Percentiles rank a stretch among this genome's conserved stretches.
Evolutionary conservation across 2,888 invertebrate genomes (phyloP).

Genomic region (Ditula angustiorana): DNA sequence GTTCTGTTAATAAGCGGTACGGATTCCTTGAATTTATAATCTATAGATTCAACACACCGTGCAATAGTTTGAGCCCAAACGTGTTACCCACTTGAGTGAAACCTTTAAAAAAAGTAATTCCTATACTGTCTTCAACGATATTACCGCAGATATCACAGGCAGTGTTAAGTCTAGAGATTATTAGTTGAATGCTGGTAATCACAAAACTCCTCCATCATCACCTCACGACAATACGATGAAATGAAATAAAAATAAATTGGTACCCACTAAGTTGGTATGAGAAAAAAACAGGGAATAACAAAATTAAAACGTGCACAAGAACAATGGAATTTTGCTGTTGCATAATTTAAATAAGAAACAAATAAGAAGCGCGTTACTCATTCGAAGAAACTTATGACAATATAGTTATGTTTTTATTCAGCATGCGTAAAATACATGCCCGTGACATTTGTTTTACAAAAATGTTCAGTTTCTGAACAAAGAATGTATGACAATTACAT

Average conservation of each 20-base stretch:
- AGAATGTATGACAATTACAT: conserved; percentile 31
- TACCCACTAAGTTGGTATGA: conserved; percentile 42
- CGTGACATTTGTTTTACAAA: conserved; percentile 30
- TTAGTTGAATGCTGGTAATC: not conserved
- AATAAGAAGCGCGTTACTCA: conserved; percentile 38
- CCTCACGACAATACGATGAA: conserved; percentile 4
- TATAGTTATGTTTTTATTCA: conserved; percentile 11
- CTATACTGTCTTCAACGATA: not conserved
- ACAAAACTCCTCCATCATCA: conserved; percentile 15
- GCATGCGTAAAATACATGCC: conserved; percentile 37
- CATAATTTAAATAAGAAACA: conserved; percentile 47
- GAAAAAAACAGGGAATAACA: conserved; percentile 45
- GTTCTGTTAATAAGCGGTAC: not conserved
- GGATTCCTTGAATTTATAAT: not conserved
- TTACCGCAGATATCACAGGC: not conserved
- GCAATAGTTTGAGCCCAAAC: too few species aligned
- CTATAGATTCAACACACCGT: not conserved
- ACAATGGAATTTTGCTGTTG: conserved; percentile 52
- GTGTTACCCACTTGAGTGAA: too few species aligned
- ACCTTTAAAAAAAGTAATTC: too few species aligned
- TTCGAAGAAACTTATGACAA: conserved; percentile 26
- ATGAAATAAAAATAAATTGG: conserved; percentile 37
- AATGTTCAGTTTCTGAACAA: conserved; percentile 10
- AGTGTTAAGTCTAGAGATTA: not conserved
- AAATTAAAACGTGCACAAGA: conserved; percentile 56